Evolutionary conservation across 2,113 vertebrate species (phyloP), one percentile per base, ranked within the genome.

Genomic region (Varanus salvator): DNA sequence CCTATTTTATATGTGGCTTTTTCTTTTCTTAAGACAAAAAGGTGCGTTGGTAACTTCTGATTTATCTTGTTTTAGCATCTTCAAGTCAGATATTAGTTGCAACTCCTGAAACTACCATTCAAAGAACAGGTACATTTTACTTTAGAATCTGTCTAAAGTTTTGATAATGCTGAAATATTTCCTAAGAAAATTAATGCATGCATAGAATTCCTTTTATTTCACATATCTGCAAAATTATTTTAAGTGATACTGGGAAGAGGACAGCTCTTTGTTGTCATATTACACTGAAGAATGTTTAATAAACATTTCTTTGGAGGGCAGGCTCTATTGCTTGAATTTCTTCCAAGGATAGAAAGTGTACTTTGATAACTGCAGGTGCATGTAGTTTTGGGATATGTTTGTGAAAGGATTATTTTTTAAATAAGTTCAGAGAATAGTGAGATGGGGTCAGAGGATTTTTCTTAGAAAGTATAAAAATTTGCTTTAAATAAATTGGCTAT

Each of bases 41-140:
- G 76, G 89, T 93, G 91, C 77, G 34, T 21, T 87, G 78, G 31
- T 95, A 48, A 72, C 74, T 94, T 93, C 93, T 94, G 87, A 84
- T 95, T 82, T 89, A 86, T 93, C 94, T 93, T 96, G 27, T 95
- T 93, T 96, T 94, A 97, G 97, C 94, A 38, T 93, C 97, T 87
- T 97, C 97, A 97, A 90, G 94, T 87, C 95, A 97, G 97, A 91
- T 93, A 92, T 92, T 96, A 95, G 83, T 94, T 92, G 93, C 96
- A 94, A 85, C 95, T 93, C 90, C 96, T 95, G 97, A 97, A 94
- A 96, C 95, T 86, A 94, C 96, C 95, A 93, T 96, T 97, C 94
- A 96, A 95, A 97, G 97, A 96, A 92, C 97, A 97, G 97, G 97
- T 98, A 97, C 96, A 96, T 91, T 7, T 83, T 71, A 75, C 29